Evolutionary conservation across 2,113 vertebrate species (phyloP).

Genomic region (Acinonyx jubatus): DNA sequence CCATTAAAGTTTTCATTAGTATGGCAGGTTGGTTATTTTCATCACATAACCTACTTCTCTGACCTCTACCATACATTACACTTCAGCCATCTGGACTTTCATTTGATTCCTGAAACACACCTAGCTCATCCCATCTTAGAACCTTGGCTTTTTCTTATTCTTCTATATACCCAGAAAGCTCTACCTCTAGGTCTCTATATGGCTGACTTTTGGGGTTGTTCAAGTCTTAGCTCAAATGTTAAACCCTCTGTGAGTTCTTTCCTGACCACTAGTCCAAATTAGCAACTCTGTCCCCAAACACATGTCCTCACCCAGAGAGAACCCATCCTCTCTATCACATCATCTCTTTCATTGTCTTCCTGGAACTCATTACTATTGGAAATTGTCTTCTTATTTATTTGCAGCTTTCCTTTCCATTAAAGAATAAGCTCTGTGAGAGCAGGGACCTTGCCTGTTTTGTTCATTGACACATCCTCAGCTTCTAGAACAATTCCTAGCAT

Average conservation of each 20-base stretch:
- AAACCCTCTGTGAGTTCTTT: background rate
- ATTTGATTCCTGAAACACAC: background rate
- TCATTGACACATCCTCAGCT: background rate
- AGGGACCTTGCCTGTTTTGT: background rate
- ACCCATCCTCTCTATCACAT: background rate
- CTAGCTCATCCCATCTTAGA: background rate
- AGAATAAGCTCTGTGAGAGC: background rate
- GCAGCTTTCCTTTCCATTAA: background rate
- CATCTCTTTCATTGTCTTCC: background rate
- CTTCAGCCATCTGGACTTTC: background rate
- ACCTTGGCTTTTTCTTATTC: background rate
- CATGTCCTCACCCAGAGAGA: background rate
- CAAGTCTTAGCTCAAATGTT: background rate
- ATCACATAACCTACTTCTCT: slow-evolving; percentile 46
- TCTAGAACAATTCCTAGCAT: background rate
- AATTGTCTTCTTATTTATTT: background rate
- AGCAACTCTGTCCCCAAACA: background rate
- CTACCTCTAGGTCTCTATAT: background rate
- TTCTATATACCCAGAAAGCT: background rate
- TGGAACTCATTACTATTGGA: background rate
- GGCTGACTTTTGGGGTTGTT: background rate
- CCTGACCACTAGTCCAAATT: background rate
- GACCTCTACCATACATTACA: slow-evolving; percentile 56
- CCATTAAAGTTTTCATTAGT: background rate
- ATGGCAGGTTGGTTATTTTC: background rate